Conservation (phyloP, 1,140 invertebrate genomes). For the Cataglyphis hispanica region DNA sequence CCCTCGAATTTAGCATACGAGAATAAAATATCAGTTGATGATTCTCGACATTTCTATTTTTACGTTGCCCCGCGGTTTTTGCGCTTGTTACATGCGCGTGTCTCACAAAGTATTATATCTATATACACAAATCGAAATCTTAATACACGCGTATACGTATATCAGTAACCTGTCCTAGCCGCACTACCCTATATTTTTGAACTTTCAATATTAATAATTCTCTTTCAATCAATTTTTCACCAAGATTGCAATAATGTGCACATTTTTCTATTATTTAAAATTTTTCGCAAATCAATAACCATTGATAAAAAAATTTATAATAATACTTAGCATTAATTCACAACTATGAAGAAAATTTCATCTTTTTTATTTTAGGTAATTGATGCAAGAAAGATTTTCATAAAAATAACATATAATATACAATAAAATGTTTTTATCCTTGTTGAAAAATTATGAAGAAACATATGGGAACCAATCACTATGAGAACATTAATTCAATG, state of each 20-base stretch:
- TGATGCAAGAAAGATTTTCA: too few species aligned
- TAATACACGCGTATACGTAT: constrained; percentile 23
- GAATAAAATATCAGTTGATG: constrained; percentile 38
- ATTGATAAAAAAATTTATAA: not conserved
- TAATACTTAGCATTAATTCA: not conserved
- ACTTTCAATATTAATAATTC: not conserved
- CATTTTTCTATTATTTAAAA: not conserved
- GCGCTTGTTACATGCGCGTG: constrained; percentile 21
- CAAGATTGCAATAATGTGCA: not conserved
- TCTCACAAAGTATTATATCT: constrained; percentile 40
- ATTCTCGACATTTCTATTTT: constrained; percentile 16
- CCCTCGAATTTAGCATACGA: constrained; percentile 1
- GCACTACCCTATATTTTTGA: not conserved
- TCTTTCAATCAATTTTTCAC: not conserved
- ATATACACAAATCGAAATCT: constrained; percentile 56
- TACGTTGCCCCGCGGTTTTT: constrained; percentile 70
- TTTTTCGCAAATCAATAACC: not conserved
- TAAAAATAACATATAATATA: not conserved
- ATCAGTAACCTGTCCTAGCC: not conserved
- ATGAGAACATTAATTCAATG: constrained; percentile 14
- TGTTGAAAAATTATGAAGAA: not conserved
- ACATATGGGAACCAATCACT: constrained; percentile 29
- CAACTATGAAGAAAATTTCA: not conserved
- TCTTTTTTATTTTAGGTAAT: too few species aligned
- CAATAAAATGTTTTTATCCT: not conserved